Conservation (phyloP, 2,888 invertebrate species). For the Cryptosula pallasiana region DNA sequence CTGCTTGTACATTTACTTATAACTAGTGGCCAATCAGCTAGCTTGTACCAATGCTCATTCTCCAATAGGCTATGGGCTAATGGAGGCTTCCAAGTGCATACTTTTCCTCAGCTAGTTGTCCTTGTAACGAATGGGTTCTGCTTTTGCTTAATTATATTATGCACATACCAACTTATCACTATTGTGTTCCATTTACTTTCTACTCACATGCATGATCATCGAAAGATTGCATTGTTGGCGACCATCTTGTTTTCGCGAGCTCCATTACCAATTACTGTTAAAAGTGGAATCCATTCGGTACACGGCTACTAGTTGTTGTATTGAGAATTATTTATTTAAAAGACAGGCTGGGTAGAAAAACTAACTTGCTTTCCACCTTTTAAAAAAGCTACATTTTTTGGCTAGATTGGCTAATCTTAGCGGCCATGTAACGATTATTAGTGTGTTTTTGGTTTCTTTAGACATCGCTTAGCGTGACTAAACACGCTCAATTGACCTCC, state of each 20-base stretch:
- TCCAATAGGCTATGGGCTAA: background rate
- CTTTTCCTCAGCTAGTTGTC: slow-evolving; percentile 22
- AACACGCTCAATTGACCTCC: too few species aligned
- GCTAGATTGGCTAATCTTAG: too few species aligned
- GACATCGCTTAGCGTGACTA: too few species aligned
- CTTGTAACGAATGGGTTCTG: slow-evolving; percentile 16
- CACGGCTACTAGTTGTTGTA: background rate
- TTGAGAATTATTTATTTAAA: background rate
- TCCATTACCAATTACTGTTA: too few species aligned
- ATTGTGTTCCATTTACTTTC: slow-evolving; percentile 12
- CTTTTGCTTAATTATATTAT: background rate
- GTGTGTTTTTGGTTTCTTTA: too few species aligned
- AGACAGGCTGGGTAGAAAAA: background rate
- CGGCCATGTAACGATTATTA: too few species aligned
- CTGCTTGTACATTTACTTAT: background rate
- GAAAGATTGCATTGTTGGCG: background rate
- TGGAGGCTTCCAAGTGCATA: background rate
- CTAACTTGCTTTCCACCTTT: too few species aligned
- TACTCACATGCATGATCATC: background rate
- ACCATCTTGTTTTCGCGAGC: too few species aligned
- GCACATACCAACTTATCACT: slow-evolving; percentile 1
- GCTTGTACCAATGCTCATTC: background rate
- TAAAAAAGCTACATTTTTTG: too few species aligned
- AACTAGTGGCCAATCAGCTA: background rate
- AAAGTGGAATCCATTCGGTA: slow-evolving; percentile 15